A percentile compares a stretch with the other conserved stretches of the same genome.
Evolutionary conservation across 2,113 vertebrate species (phyloP).

Genomic region (Myanophis thanlyinensis): DNA sequence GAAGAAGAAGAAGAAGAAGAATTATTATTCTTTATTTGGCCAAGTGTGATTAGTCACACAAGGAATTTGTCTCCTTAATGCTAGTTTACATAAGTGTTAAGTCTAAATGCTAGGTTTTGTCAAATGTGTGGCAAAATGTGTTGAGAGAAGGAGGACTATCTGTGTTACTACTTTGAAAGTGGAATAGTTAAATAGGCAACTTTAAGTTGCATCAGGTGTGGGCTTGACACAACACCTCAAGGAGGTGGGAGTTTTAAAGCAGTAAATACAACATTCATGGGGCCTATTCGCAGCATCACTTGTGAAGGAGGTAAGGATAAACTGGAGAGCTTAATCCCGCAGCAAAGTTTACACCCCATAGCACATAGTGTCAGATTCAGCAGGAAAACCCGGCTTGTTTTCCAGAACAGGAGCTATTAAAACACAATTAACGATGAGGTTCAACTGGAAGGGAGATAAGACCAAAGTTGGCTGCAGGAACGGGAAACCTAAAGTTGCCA

Average conservation of each 20-base stretch:
- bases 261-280: not conserved
- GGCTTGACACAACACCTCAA: not conserved
- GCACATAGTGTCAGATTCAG: not conserved
- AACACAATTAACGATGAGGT: not conserved
- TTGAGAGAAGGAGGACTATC: not conserved
- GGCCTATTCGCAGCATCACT: not conserved
- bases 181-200: not conserved
- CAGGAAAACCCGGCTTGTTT: not conserved
- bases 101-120: not conserved
- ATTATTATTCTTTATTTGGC: too few species aligned
- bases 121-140: not conserved
- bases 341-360: not conserved
- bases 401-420: not conserved
- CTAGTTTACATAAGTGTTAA: not conserved
- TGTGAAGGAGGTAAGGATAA: not conserved
- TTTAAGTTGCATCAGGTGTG: not conserved
- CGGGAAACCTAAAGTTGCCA: not conserved
- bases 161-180: not conserved
- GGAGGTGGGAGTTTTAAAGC: not conserved
- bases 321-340: not conserved
- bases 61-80: not conserved
- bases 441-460: not conserved
- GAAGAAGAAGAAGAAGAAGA: rapidly evolving
- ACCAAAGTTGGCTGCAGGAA: not conserved
- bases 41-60: not conserved